Evolutionary conservation across 2,888 invertebrate species (phyloP).

Genomic region (Nomada lathburiana): DNA sequence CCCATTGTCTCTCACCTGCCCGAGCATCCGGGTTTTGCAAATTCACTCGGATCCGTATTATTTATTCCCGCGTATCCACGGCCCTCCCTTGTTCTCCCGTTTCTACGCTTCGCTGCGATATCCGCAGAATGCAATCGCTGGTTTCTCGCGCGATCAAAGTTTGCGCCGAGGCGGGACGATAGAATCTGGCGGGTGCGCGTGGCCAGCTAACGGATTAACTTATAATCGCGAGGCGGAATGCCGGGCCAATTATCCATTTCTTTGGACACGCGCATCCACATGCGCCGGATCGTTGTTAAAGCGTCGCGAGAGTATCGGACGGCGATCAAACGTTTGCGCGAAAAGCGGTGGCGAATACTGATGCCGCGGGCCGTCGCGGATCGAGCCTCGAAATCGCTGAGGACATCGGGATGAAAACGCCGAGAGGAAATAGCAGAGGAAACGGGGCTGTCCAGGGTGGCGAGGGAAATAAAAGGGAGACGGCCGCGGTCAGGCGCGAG

Average conservation of each 20-base stretch:
- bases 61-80: conserved; percentile 48
- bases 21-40: conserved; percentile 72
- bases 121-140: background rate
- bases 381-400: conserved; percentile 31
- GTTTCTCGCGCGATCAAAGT: conserved; percentile 28
- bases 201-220: conserved; percentile 78
- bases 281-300: conserved; percentile 36
- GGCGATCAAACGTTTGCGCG: conserved; percentile 55
- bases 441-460: conserved; percentile 15
- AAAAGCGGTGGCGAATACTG: conserved; percentile 55
- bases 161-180: conserved; percentile 47
- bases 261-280: conserved; percentile 16
- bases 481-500: conserved; percentile 22
- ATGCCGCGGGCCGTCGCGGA: conserved; percentile 34
- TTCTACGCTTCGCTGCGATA: background rate
- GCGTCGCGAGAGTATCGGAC: conserved; percentile 62
- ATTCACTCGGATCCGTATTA: conserved; percentile 36
- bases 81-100: background rate
- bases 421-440: conserved; percentile 20
- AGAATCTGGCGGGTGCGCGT: conserved; percentile 38
- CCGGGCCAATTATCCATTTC: conserved; percentile 80
- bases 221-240: conserved; percentile 83
- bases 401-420: conserved; percentile 26
- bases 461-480: conserved; percentile 45
- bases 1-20: conserved; percentile 66